Base-by-base conservation (phyloP, 2,113 vertebrate genomes). In the Mugil cephalus region DNA sequence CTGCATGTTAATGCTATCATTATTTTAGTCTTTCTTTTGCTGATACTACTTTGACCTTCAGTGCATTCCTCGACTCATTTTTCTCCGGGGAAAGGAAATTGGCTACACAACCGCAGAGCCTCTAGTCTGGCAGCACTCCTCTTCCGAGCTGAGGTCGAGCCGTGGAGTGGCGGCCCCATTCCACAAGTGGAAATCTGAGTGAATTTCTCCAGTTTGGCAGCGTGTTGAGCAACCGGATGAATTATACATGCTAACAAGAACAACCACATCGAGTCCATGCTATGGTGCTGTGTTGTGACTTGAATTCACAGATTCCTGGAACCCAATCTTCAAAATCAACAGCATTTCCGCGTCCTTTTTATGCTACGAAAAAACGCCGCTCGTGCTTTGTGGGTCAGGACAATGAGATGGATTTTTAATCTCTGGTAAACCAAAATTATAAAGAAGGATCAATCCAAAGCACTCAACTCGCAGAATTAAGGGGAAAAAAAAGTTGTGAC, bases 1-100 rank as follows among this genome's bases (percentile, higher is more conserved):
- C 86, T 83, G 87, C 89, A 89, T 92, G 88, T 83, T 89, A 88
- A 90, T 91, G 85, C 65, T 77, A 73, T 90, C 81, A 74, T 89
- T 91, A 84, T 77, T 85, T 84, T 85, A 82, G 68, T 81, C 43
- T 75, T 69, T 69, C 71, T 87, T 75, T 74, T 69, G 70, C 88
- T 86, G 87, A 80, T 69, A 66, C 85, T 47, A 56, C 75, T 77
- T 73, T 91, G 89, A 90, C 89, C 88, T 94, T 89, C 90, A 82
- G 6, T 70, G 66, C 47, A 61, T 83, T 83, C 83, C 69, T 61
- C 40, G 1, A 48, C 58, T 73, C 72, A 55, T 82, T 73, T 77
- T 79, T 77, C 79, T 88, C 82, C 60, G 1, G 75, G 64, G 85
- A 69, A 70, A 54, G 53, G 47, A 63, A 81, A 72, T 74, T 77